phyloP scores from a whole-genome alignment of 2,113 vertebrate genomes.

The Alectura lathami region DNA sequence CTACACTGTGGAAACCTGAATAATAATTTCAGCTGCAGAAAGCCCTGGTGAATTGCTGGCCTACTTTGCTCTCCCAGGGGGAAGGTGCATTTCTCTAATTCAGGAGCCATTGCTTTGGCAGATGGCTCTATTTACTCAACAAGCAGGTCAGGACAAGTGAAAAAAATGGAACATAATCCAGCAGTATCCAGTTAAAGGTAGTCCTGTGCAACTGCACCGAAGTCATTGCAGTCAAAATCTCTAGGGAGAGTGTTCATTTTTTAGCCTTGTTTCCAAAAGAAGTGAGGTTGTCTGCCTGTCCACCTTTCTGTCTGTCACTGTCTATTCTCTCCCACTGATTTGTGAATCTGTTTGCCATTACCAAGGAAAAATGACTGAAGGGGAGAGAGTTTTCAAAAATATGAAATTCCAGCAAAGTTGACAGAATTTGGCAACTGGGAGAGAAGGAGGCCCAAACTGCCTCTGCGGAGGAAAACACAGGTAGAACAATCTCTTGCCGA shows the following conservation, averaged over 20 bases:
- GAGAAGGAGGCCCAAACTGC: not conserved
- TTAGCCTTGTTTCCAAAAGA: slow-evolving; percentile 52
- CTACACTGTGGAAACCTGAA: slow-evolving; percentile 51
- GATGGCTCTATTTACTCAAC: slow-evolving; percentile 58
- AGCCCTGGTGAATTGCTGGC: slow-evolving; percentile 46
- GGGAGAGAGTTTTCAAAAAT: not conserved
- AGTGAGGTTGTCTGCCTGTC: slow-evolving; percentile 40
- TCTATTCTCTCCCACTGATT: not conserved
- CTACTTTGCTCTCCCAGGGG: slow-evolving; percentile 50
- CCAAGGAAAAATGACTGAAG: not conserved
- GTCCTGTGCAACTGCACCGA: slow-evolving; percentile 27
- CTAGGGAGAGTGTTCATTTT: slow-evolving; percentile 19
- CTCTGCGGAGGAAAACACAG: not conserved
- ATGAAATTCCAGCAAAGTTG: not conserved
- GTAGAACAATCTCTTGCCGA: not conserved
- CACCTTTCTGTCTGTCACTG: slow-evolving; percentile 27
- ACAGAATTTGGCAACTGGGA: not conserved
- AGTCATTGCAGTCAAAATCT: slow-evolving; percentile 31
- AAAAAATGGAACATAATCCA: slow-evolving; percentile 58
- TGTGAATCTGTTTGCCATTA: not conserved
- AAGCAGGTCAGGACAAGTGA: slow-evolving; percentile 52
- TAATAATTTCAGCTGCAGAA: slow-evolving; percentile 53
- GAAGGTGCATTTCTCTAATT: slow-evolving; percentile 41
- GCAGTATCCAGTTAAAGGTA: slow-evolving; percentile 58
- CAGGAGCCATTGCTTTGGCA: slow-evolving; percentile 59